Base-by-base conservation (phyloP, 2,797 vertebrate species). In the Microtus californicus region DNA sequence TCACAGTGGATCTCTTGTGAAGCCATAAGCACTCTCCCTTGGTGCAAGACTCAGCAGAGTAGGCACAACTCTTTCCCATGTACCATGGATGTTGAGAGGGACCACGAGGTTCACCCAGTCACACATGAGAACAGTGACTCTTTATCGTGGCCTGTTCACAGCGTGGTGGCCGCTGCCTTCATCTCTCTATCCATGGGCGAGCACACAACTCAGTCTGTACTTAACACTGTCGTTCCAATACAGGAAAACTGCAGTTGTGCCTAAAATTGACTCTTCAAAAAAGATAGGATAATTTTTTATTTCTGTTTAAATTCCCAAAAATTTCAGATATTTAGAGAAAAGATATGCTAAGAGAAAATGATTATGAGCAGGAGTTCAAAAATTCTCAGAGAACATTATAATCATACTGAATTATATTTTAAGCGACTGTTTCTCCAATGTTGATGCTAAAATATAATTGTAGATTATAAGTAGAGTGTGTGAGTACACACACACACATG, bases 301-400 rank as follows among this genome's bases (percentile, higher is more conserved):
- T 95, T 69, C 73, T 73, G 86, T 95, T 73, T 94, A 81, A 89
- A 87, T 82, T 95, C 54, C 48, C 73, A 86, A 71, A 61, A 85
- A 71, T 91, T 94, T 96, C 37, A 89, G 34, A 74, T 91, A 95
- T 88, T 94, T 81, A 83, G 56, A 54, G 67, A 21, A 14, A 86
- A 83, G 56, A 40, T 51, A 87, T 59, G 9, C 43, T 74, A n/a
- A 43, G 54, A 91, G 34, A 80, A 43, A 91, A 19, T 43, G 65
- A 81, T 77, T 37, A 7, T 40, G 45, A 88, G 59, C 61, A 95
- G 88, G 13, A 97, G 88, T 80, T 96, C 51, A 88, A 0, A 11
- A 11, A 88, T 96, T 78, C 15, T 95, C 54, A 79, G 78, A 93
- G 63, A 94, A 48, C 43, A 87, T 2, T 73, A 54, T 34, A 86